Base-by-base conservation (phyloP, 2,888 invertebrate species). In the Drosophila formosana region DNA sequence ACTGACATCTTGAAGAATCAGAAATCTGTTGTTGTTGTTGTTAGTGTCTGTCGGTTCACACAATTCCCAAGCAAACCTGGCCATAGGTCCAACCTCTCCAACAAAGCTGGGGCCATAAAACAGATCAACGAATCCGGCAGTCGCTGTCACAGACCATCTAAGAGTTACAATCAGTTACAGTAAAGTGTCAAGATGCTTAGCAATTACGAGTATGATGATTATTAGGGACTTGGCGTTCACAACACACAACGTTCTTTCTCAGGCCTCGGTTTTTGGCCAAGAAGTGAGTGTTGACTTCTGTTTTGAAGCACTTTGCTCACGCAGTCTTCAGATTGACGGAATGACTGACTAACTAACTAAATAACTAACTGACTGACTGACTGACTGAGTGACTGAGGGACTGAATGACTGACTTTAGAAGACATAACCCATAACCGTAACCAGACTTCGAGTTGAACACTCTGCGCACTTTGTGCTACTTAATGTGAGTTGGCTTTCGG, bases 181-280 rank as follows among this genome's bases (percentile, higher is more conserved):
- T 68, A 72, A 75, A 82, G 83, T 81, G 81, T 78, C 80, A 82
- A 76, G 82, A 80, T 82, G 75, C 83, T 80, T 66, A 77, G 72
- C 78, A 81, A 81, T 81, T 82, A 41, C 39, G 39, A 41, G 39
- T 41, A 82, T 81, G 67, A 74, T 74, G 77, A 80, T 81, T 72
- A 82, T 77, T 47, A 60, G 50, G 39, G 50, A 60, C 56, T 66
- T 34, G 26, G 30, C 50, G 32, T 18, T 34, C 23, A 52, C 39
- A 37, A 39, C 25, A 32, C 34, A 32, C 30, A 34, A 4, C 30
- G 4, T 30, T 28, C 25, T 32, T 55, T 55, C 55, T 25, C 55
- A 55, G 55, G 45, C 66, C 63, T 32, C 66, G 58, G 57, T 43
- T 57, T 67, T 39, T 3, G 56, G 49, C 26, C 39, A 49, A 57